Percentiles rank a stretch among this genome's conserved stretches.
These are phyloP conservation scores for Lepus americanus DNA, from an alignment of 2,113 vertebrate genomes.

Conservation along the genomic window DNA sequence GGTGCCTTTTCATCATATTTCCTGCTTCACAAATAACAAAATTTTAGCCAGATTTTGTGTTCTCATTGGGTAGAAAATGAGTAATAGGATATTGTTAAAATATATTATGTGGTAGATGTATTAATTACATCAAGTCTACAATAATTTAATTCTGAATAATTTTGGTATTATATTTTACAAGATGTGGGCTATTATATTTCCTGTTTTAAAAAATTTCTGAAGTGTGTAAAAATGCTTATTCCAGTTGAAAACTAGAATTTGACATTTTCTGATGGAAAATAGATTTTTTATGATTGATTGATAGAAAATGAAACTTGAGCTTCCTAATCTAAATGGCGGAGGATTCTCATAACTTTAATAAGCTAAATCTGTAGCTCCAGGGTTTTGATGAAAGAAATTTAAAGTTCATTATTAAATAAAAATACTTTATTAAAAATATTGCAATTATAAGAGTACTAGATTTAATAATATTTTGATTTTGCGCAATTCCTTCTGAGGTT, in stretches of 20 bases:
- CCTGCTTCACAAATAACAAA: slow-evolving; percentile 14
- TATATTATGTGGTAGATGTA: slow-evolving; percentile 13
- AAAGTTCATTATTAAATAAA: slow-evolving; percentile 46
- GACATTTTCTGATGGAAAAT: slow-evolving; percentile 7
- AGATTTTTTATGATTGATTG: not conserved
- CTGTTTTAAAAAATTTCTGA: not conserved
- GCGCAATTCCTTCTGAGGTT: slow-evolving; percentile 9
- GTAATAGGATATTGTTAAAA: slow-evolving; percentile 49
- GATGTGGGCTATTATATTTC: not conserved
- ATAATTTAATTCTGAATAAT: slow-evolving; percentile 50
- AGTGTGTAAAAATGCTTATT: not conserved
- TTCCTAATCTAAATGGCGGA: slow-evolving; percentile 28
- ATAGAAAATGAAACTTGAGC: not conserved
- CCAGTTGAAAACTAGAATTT: not conserved
- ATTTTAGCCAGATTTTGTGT: slow-evolving; percentile 7
- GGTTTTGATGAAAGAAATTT: not conserved
- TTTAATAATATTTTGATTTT: slow-evolving; percentile 25
- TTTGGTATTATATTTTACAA: slow-evolving; percentile 54
- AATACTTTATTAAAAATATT: slow-evolving; percentile 16
- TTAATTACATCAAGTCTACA: slow-evolving; percentile 32
- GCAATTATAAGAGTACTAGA: not conserved
- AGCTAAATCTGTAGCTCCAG: not conserved
- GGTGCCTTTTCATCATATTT: not conserved
- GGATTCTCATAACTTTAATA: not conserved
- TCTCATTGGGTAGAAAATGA: slow-evolving; percentile 48